Evolutionary conservation across 2,888 invertebrate genomes (phyloP).

Genomic region (Acrocyrtus sp.): DNA sequence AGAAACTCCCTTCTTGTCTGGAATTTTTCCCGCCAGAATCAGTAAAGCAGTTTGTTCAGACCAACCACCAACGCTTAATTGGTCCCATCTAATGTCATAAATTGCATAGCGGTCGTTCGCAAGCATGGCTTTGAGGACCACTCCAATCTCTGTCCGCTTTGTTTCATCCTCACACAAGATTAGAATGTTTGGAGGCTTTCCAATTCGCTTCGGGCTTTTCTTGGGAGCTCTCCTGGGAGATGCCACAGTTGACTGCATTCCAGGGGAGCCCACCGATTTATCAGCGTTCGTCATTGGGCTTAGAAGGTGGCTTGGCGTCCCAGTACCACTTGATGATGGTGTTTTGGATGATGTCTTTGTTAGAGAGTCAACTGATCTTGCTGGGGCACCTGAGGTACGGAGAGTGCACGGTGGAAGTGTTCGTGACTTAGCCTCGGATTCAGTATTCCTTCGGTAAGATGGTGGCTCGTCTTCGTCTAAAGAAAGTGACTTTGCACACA

Average conservation of each 20-base stretch:
- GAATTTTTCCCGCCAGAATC: conserved; percentile 81
- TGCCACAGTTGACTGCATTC: conserved; percentile 31
- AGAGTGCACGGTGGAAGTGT: conserved; percentile 20
- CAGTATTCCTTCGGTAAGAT: conserved; percentile 12
- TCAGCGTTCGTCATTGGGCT: conserved; percentile 37
- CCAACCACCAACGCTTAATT: conserved; percentile 70
- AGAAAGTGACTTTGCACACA: conserved; percentile 55
- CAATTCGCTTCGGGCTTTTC: conserved; percentile 55
- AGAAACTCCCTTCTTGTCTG: conserved; percentile 72
- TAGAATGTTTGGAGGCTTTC: conserved; percentile 61
- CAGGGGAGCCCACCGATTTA: conserved; percentile 26
- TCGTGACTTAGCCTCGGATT: conserved; percentile 19
- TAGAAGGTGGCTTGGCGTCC: conserved; percentile 28
- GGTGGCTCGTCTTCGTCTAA: conserved; percentile 55
- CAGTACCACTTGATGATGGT: conserved; percentile 30
- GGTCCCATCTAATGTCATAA: conserved; percentile 67
- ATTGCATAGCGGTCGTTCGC: conserved; percentile 66
- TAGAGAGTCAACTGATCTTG: conserved; percentile 29
- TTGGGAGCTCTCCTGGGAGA: conserved; percentile 51
- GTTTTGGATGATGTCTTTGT: conserved; percentile 19
- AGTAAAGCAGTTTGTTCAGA: conserved; percentile 77
- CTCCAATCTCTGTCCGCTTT: conserved; percentile 51
- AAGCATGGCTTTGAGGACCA: conserved; percentile 55
- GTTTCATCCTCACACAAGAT: conserved; percentile 55
- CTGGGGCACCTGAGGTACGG: conserved; percentile 7